These are phyloP conservation scores for Chouioia cunea DNA, from an alignment of 2,888 invertebrate genomes.

Conservation along the genomic window DNA sequence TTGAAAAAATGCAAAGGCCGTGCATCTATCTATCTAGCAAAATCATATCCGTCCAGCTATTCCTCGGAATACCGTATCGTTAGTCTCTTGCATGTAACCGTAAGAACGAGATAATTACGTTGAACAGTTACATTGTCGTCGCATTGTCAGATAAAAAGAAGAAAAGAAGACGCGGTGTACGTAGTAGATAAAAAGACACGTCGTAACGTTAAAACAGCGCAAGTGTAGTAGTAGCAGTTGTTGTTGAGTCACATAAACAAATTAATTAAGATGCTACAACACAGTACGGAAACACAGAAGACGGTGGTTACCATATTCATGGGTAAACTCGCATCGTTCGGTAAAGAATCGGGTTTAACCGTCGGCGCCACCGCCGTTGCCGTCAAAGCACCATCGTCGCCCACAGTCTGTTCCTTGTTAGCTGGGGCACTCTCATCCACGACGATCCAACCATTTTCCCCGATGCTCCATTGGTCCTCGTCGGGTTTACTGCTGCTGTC, in stretches of 20 bases:
- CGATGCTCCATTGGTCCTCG: conserved; percentile 51
- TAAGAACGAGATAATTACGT: conserved; percentile 24
- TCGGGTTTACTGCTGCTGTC: conserved; percentile 19
- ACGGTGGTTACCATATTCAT: conserved; percentile 68
- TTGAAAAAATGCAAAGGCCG: conserved; percentile 52
- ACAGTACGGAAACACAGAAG: conserved; percentile 67
- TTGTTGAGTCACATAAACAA: conserved; percentile 61
- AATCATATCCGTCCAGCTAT: neutral
- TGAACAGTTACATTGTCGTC: too few species aligned
- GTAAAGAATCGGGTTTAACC: conserved; percentile 53
- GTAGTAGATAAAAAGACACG: too few species aligned
- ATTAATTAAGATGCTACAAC: conserved; percentile 68
- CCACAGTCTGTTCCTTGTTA: conserved; percentile 23
- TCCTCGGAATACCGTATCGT: neutral
- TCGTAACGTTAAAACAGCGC: too few species aligned
- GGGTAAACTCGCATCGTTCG: conserved; percentile 62
- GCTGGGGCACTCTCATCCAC: conserved; percentile 34
- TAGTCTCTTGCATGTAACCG: conserved; percentile 18
- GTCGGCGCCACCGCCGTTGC: conserved; percentile 28
- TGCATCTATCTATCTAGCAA: conserved; percentile 37
- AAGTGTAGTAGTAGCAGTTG: neutral
- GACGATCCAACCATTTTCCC: conserved; percentile 54
- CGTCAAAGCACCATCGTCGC: conserved; percentile 41
- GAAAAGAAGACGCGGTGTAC: neutral
- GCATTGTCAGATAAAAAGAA: neutral